Base-by-base conservation (phyloP, 2,888 invertebrate genomes). In the Cephus nigrinus region DNA sequence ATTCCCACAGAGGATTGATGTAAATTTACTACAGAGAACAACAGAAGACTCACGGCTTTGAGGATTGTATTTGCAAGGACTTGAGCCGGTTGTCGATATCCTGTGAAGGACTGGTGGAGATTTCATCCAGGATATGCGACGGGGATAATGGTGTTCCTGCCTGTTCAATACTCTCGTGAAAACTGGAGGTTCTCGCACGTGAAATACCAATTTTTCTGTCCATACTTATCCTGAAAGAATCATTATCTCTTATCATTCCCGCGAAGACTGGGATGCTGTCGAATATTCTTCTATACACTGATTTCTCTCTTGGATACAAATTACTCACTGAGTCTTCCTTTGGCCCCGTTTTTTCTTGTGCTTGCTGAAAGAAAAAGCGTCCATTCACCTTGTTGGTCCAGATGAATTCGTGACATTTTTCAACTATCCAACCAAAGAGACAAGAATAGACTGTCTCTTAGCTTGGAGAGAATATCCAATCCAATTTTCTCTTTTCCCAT, bases 261-360 rank as follows among this genome's bases (percentile, higher is more conserved):
- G 23, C 15, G 55, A 55, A 55, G 55, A 55, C 23, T 55, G 23
- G 55, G 55, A 23, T 55, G 55, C 23, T 23, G 55, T 23, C 9
- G 55, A 55, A 55, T 55, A 55, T 23, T 55, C 55, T 55, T 55
- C 9, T 55, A 55, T 9, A 9, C 55, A 55, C 23, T 23, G 55
- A 55, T 55, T 23, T 15, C 55, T 23, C 2, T 55, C 55, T 55
- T 9, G 55, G 55, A 55, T 55, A 55, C 55, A 55, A 69, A 75
- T 68, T 86, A 90, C 90, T 90, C 88, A 90, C 90, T 85, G 86
- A 76, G 85, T 87, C 77, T 90, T 90, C 81, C 87, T 88, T 40
- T 88, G 84, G 30, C 86, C 88, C 78, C 90, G 87, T 85, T 90
- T 90, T 85, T 90, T 90, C 87, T 90, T 90, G 83, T 88, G 89